Evolutionary conservation across 2,113 vertebrate genomes (phyloP), one percentile per base, ranked within the genome.

Genomic region (Rhabdornis inornatus): DNA sequence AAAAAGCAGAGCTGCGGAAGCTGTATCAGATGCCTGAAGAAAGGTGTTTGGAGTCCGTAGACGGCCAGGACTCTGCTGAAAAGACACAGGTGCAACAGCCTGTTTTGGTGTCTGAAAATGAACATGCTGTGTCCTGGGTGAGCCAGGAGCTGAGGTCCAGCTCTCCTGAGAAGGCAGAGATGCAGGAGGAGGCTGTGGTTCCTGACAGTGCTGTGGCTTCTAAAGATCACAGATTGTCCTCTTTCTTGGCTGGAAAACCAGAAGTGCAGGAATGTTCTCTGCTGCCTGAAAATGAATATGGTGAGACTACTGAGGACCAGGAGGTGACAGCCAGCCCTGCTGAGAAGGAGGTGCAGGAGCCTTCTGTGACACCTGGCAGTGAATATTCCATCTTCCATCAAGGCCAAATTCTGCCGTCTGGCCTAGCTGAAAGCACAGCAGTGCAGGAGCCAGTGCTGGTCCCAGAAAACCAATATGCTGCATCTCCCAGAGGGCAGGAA

Each of bases 281-380:
- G 70, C 89, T 95, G 64, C 94, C 97, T 93, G 95, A 97, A 92
- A 97, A 95, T 91, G 97, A 69, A n/a, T 97, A 61, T 75, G 76
- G 23, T 94, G 92, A 31, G 76, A 97, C 65, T 91, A 83, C 65
- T 95, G 97, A 87, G 96, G 78, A n/a, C n/a, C 89, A 6, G 42
- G 69, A 87, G 63, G 7, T 84, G 35, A 87, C 52, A 21, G 94
- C 90, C n/a, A 97, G 80, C 86, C 89, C 71, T 97, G 96, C 72
- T 89, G 92, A 78, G 53, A 37, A 68, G 35, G 89, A 80, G 27
- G 16, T 35, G 13, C 76, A 52, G 21, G 91, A 87, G 33, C 21
- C 35, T 80, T 59, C 76, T 87, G 10, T 64, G 52, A 40, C 13
- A 25, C 33, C 69, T 71, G 60, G 55, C 23, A 71, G 30, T 27